Conservation (phyloP, 2,888 invertebrate genomes). For the Rotaria magnacalcarata region DNA sequence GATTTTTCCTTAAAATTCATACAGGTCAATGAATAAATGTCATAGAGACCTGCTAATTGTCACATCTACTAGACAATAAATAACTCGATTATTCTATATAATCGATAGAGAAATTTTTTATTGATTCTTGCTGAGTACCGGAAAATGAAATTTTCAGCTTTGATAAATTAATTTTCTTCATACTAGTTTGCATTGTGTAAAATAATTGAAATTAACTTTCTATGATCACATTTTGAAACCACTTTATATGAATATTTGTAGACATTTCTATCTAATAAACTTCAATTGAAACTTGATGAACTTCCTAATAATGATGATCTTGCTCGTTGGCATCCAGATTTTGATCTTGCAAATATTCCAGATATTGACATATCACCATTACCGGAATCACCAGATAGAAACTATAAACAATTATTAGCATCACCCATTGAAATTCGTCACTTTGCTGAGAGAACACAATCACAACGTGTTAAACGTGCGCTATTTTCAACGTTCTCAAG, state of each 20-base stretch:
- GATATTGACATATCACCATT: neutral
- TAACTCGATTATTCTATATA: no score
- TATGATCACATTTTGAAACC: no score
- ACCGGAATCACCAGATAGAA: neutral
- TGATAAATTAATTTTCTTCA: no score
- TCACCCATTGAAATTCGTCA: neutral
- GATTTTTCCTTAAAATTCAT: no score
- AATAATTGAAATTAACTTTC: no score
- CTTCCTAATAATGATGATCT: neutral
- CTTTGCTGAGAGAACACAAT: neutral
- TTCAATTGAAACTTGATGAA: neutral
- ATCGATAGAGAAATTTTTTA: no score
- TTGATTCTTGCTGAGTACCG: no score
- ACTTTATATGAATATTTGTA: neutral
- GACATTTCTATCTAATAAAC: conserved; percentile 3
- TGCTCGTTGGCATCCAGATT: conserved; percentile 14
- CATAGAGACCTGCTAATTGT: no score
- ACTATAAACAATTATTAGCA: neutral
- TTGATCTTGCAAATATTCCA: conserved; percentile 22
- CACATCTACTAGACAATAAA: no score
- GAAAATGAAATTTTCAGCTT: no score
- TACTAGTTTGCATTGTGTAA: no score
- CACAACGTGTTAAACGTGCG: conserved; percentile 16
- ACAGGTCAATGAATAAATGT: no score
- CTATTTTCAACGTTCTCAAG: neutral